phyloP scores from a whole-genome alignment of 2,113 vertebrate species.

The Holacanthus passer region DNA sequence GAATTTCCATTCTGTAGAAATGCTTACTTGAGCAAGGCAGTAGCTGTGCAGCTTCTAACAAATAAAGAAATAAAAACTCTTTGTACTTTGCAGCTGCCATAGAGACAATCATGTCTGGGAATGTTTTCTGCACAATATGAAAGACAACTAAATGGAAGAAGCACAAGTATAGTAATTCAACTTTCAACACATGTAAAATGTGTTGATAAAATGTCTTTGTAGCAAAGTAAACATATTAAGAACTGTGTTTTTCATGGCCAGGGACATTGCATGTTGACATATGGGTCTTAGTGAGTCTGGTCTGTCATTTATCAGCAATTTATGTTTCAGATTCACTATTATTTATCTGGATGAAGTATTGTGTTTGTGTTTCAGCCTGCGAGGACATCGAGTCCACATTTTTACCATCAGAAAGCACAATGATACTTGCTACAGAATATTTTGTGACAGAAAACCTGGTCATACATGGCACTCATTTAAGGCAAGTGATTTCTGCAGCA shows the following conservation, averaged over 20 bases:
- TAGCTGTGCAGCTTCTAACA: background rate
- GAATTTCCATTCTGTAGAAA: background rate
- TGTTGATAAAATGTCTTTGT: background rate
- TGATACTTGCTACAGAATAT: background rate
- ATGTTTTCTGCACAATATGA: background rate
- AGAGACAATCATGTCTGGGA: background rate
- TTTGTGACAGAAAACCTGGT: background rate
- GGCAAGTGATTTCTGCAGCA: background rate
- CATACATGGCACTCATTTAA: background rate
- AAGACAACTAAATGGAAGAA: too few species aligned
- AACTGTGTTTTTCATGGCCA: background rate
- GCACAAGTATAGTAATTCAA: background rate
- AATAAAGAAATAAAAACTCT: background rate
- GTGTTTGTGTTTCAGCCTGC: background rate
- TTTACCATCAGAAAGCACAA: background rate
- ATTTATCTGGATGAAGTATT: background rate
- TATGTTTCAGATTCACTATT: background rate
- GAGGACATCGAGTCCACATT: too few species aligned
- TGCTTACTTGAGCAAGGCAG: background rate
- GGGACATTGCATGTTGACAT: background rate
- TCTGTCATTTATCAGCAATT: background rate
- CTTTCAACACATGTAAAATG: background rate
- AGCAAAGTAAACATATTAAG: background rate
- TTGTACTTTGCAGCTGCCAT: background rate
- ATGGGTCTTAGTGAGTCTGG: background rate